Percentiles rank a stretch among this genome's conserved stretches.
phyloP scores from a whole-genome alignment of 2,888 invertebrate genomes.

The Papilio demoleus region DNA sequence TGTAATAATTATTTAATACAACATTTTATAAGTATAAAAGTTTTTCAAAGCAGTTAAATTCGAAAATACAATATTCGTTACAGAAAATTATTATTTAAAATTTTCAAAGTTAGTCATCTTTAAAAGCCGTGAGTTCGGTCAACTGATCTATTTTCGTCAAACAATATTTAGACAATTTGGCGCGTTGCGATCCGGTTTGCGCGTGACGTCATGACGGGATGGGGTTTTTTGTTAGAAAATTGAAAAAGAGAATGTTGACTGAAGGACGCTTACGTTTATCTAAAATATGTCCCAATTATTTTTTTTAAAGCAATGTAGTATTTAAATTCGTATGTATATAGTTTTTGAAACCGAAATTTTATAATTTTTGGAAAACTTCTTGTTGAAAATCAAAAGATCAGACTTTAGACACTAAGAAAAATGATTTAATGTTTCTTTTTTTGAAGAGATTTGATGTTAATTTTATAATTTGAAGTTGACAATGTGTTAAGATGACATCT shows the following conservation, averaged over 20 bases:
- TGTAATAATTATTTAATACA: too few relatives aligned
- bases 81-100: background rate
- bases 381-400: too few relatives aligned
- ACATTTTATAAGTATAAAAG: too few relatives aligned
- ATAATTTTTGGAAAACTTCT: too few relatives aligned
- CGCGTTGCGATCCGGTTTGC: background rate
- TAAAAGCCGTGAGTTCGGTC: background rate
- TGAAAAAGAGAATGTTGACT: conserved; percentile 30
- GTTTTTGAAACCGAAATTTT: too few relatives aligned
- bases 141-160: conserved; percentile 24
- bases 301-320: background rate
- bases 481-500: too few relatives aligned
- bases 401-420: too few relatives aligned
- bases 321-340: background rate
- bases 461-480: too few relatives aligned
- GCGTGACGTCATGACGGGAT: conserved; percentile 19
- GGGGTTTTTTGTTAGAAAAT: conserved; percentile 27
- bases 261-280: conserved; percentile 30
- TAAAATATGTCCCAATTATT: background rate
- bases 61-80: background rate
- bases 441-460: too few relatives aligned
- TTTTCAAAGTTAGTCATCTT: background rate
- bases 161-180: conserved; percentile 24
- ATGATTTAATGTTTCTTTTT: too few relatives aligned
- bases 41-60: background rate